Conservation (phyloP, 2,888 invertebrate genomes). For the Cantharis lateralis region DNA sequence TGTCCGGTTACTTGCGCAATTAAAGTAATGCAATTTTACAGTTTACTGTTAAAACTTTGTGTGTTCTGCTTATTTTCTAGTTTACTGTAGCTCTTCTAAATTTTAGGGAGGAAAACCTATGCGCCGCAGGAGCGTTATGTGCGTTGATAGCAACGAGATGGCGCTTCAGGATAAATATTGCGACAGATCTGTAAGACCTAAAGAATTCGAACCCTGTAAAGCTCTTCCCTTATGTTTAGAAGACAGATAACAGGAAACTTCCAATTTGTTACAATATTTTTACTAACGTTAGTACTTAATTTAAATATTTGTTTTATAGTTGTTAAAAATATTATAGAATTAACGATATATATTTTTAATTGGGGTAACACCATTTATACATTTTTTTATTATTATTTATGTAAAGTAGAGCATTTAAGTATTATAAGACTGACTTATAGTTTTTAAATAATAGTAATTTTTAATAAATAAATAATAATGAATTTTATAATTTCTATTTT, state of each 20-base stretch:
- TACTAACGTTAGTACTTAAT: not conserved
- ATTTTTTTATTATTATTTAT: not conserved
- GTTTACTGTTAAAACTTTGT: not conserved
- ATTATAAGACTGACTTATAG: not conserved
- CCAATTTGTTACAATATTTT: not conserved
- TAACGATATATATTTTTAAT: not conserved
- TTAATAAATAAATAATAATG: not conserved
- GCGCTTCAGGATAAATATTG: conserved; percentile 78
- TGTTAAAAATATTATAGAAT: not conserved
- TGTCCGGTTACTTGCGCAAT: conserved; percentile 73
- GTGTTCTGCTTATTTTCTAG: not conserved
- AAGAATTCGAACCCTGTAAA: conserved; percentile 69
- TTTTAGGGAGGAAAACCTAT: conserved; percentile 61
- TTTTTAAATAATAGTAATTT: not conserved
- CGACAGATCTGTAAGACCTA: conserved; percentile 67
- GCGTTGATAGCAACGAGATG: conserved; percentile 76
- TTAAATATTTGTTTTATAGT: not conserved
- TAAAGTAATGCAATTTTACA: conserved; percentile 39
- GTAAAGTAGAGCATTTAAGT: not conserved
- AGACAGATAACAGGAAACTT: conserved; percentile 29
- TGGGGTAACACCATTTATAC: not conserved
- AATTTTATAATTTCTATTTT: not conserved
- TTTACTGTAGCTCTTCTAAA: not conserved
- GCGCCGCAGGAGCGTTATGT: conserved; percentile 71
- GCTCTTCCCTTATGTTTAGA: conserved; percentile 56